phyloP scores from a whole-genome alignment of 37 sponge, comb jelly and placozoan genomes.

The Dysidea cf. avara region DNA sequence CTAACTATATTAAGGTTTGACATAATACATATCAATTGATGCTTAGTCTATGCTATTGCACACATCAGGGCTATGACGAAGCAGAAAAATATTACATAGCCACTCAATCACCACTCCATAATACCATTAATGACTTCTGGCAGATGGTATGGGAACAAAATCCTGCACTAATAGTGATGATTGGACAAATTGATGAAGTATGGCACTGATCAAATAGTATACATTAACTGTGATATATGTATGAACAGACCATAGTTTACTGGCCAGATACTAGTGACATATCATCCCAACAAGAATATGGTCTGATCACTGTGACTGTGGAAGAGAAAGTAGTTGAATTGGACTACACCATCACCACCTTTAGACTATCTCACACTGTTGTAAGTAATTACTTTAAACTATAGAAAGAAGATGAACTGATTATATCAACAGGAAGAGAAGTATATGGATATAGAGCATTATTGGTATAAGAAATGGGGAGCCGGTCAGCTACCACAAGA shows the following conservation, averaged over 20 bases:
- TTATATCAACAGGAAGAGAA: slow-evolving; percentile 79
- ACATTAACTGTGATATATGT: too few relatives aligned
- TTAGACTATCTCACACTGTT: slow-evolving; percentile 45
- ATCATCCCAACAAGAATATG: slow-evolving; percentile 37
- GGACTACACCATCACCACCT: slow-evolving; percentile 44
- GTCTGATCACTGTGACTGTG: slow-evolving; percentile 58
- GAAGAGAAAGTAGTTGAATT: slow-evolving; percentile 14
- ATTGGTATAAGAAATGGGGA: slow-evolving; percentile 90
- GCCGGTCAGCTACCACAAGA: slow-evolving; percentile 76
- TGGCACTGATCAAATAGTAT: too few relatives aligned
- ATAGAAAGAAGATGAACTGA: too few relatives aligned
- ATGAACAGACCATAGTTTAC: slow-evolving; percentile 14
- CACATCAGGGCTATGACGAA: slow-evolving; percentile 41
- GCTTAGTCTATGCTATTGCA: too few relatives aligned
- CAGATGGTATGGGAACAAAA: slow-evolving; percentile 89
- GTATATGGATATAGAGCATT: slow-evolving; percentile 67
- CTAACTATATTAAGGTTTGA: slow-evolving; percentile 73
- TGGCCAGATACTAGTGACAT: slow-evolving; percentile 78
- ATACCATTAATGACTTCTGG: slow-evolving; percentile 83
- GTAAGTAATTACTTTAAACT: too few relatives aligned
- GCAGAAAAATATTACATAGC: slow-evolving; percentile 66
- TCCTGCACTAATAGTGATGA: slow-evolving; percentile 65
- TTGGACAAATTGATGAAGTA: too few relatives aligned
- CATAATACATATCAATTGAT: too few relatives aligned
- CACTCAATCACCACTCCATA: slow-evolving; percentile 74